A percentile compares a stretch with the other conserved stretches of the same genome.
phyloP scores from a whole-genome alignment of 2,797 vertebrate species.

The Poecilia gillii region DNA sequence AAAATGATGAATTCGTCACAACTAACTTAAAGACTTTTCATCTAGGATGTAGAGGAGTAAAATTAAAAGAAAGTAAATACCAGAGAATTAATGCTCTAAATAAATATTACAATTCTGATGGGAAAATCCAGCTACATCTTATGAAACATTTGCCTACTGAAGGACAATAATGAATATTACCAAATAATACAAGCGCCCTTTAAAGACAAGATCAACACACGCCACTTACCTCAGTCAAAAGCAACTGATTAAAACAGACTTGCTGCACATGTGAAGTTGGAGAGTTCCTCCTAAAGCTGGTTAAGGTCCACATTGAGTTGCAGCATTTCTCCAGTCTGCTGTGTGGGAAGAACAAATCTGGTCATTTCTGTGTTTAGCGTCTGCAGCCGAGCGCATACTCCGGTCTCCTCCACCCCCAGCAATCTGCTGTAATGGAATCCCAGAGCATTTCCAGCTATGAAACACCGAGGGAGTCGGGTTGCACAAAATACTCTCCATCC shows the following conservation, averaged over 20 bases:
- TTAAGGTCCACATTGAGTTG: slow-evolving; percentile 36
- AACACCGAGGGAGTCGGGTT: slow-evolving; percentile 17
- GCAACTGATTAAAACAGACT: slow-evolving; percentile 7
- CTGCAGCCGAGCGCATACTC: slow-evolving; percentile 38
- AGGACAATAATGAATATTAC: neutral
- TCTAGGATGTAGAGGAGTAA: neutral
- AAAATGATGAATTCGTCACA: neutral
- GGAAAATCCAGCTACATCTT: neutral
- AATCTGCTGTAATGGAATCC: slow-evolving; percentile 51
- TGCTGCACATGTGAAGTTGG: neutral
- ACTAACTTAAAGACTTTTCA: neutral
- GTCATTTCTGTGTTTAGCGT: slow-evolving; percentile 40
- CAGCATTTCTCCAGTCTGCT: slow-evolving; percentile 30
- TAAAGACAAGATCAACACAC: neutral
- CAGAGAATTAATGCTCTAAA: neutral
- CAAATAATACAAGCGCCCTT: neutral
- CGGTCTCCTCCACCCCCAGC: slow-evolving; percentile 53
- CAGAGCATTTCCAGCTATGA: slow-evolving; percentile 27
- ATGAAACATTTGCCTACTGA: neutral
- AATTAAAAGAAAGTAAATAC: neutral
- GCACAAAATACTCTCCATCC: slow-evolving; percentile 23
- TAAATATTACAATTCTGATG: neutral
- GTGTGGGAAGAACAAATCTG: slow-evolving; percentile 49
- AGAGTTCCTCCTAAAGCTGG: slow-evolving; percentile 18
- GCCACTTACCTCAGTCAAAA: slow-evolving; percentile 10